Evolutionary conservation across 2,888 invertebrate species (phyloP), one percentile per base, ranked within the genome.

Genomic region (Lasioglossum figueresi): DNA sequence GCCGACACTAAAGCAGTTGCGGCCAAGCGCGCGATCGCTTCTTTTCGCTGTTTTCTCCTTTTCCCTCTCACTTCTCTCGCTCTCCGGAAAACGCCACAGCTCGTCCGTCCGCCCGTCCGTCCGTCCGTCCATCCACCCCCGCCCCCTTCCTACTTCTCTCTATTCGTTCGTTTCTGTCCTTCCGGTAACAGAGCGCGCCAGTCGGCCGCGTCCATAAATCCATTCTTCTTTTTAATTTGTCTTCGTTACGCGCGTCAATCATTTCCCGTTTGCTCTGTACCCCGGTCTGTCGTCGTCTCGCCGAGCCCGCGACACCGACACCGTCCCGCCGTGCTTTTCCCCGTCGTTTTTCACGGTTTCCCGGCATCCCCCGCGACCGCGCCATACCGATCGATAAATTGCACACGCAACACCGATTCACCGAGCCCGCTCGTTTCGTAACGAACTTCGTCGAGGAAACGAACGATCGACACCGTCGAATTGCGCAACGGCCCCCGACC

Each of bases 181-280:
- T 66, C 48, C 27, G 40, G 19, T 37, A 23, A 59, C 66, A 66
- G 66, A 66, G 66, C 66, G 31, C 66, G 23, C 31, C 34, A 31
- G 37, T 75, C 63, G 76, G 75, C 59, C 72, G 45, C 74, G 73
- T 52, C 16, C 31, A 27, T 56, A n/a, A 10, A 80, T 83, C 78
- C 75, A 76, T 81, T 82, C 78, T 27, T 74, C 83, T 85, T 86
- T 85, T 87, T 84, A 87, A 89, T 90, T 89, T 79, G 88, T 85
- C 90, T 87, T 88, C 90, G 86, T 90, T 90, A 90, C 70, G 66
- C 78, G 81, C 86, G 89, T 90, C 88, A 82, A 89, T 90, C 90
- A 83, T 84, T 75, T 75, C 72, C 45, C 82, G 27, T 63, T 56
- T n/a, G 52, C 56, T 66, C 76, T 10, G 59, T 37, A 19, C 71